Base-by-base conservation (phyloP, 1,140 invertebrate genomes). In the Brevipalpus yothersi region DNA sequence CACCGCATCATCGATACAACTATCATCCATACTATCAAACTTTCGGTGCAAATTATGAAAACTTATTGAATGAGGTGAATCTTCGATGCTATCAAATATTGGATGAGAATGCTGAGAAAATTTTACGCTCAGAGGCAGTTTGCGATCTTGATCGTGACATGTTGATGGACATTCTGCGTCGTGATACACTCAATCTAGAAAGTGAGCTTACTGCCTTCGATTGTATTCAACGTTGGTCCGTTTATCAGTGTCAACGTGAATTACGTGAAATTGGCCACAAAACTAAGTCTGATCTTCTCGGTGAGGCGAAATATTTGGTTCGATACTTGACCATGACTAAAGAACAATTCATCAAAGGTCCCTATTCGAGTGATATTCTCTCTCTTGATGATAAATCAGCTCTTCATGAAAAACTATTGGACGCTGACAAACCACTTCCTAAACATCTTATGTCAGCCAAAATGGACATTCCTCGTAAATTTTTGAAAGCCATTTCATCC, bases 261-360 rank as follows among this genome's bases (percentile, higher is more conserved):
- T 78, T 80, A 39, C 65, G 78, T 31, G 79, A 81, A 60, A 68
- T 82, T 21, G 78, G 75, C 4, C 65, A 75, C 1, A 67, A 66
- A 10, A 82, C 81, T 64, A 77, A 77, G 54, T 72, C 81, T 7
- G 67, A 71, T 15, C 75, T 80, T 4, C 69, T 83, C 0, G 68
- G 69, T 0, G 79, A 81, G 13, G 74, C 78, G 17, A 67, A 82
- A 2, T 82, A 77, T 64, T 77, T 75, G 49, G 78, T 81, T 13
- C 72, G 81, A 2, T 83, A 81, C 63, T 68, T 81, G 53, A 65
- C 78, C 4, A 79, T 83, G 73, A 74, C 70, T 13, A 73, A 76
- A 9, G 73, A 75, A 61, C 76, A 81, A 62, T 79, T 82, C 62
- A 68, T 75, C 41, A 65, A 69, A 0, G 77, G 73, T 3, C 72